phyloP scores from a whole-genome alignment of 2,888 invertebrate species.

The Geophilus truncorum region DNA sequence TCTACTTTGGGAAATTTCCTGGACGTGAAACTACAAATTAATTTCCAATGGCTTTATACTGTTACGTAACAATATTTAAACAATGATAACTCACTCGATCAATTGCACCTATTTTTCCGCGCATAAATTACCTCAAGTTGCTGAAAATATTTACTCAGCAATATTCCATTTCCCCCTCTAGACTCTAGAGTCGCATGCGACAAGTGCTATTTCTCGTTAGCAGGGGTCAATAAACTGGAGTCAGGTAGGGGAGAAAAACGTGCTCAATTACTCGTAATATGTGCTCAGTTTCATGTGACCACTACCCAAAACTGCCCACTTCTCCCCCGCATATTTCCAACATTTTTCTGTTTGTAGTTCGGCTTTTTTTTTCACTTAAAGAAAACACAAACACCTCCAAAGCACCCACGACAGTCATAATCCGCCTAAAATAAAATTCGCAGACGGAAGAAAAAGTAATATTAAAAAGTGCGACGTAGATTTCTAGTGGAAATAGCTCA shows the following conservation, averaged over 20 bases:
- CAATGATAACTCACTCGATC: no score
- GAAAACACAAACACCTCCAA: no score
- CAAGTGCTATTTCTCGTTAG: background rate
- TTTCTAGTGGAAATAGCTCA: background rate
- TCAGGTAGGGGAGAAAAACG: constrained; percentile 2
- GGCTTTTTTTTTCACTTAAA: background rate
- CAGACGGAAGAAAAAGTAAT: background rate
- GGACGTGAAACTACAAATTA: no score
- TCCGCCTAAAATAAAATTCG: no score
- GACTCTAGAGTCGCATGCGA: background rate
- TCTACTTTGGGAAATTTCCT: no score
- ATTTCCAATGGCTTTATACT: no score
- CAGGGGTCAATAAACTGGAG: background rate
- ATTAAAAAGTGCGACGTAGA: background rate
- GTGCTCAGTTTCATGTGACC: constrained; percentile 1
- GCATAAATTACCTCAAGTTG: background rate
- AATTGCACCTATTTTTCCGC: background rate
- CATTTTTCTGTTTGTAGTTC: background rate
- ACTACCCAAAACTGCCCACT: background rate
- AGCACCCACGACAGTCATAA: no score
- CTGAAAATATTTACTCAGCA: background rate
- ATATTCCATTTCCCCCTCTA: background rate
- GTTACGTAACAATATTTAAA: no score
- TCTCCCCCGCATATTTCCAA: background rate
- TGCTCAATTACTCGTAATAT: constrained; percentile 5